Base-by-base conservation (phyloP, 2,888 invertebrate species). In the Seira ritae region DNA sequence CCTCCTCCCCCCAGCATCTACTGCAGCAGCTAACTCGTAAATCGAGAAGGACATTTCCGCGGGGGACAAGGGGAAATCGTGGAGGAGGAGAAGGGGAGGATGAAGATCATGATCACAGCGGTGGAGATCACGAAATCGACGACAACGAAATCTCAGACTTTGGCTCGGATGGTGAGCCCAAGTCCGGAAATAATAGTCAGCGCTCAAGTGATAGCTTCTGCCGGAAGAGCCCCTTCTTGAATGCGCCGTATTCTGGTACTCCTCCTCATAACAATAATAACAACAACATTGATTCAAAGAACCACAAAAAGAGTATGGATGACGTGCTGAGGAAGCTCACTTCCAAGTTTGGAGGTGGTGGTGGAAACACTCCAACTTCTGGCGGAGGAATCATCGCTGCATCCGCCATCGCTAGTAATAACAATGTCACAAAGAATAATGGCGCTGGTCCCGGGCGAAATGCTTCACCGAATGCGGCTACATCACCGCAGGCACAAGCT, bases 321-420 rank as follows among this genome's bases (percentile, higher is more conserved):
- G 96, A 97, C 92, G 97, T 97, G 66, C 92, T 96, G 75, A 96
- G 96, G 91, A 93, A 95, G 91, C 93, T 96, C 89, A 96, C 96
- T 87, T 95, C 96, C 86, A 96, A 96, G 92, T 95, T 95, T 91
- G 95, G 94, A 22, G 67, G 77, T 4, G 62, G 69, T 24, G 22
- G 42, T 66, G 66, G 68, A 20, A 60, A 60, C 46, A 12, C 42
- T 42, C 10, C 62, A 2, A n/a, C 62, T 12, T 79, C 84, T 84
- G 60, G 62, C 80, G 85, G 71, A 55, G 72, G 46, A 19, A 23
- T 31, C n/a, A 69, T 24, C 10, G 31, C 60, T 12, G 31, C 31
- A 8, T 2, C 31, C 17, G 8, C 55, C 60, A n/a, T 46, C 15
- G 62, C 65, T 67, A 24, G 4, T n/a, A 66, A 22, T 23, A 22